Percentiles rank a stretch among this genome's conserved stretches.
Evolutionary conservation across 1,140 invertebrate genomes (phyloP).

Genomic region (Tribolium castaneum): DNA sequence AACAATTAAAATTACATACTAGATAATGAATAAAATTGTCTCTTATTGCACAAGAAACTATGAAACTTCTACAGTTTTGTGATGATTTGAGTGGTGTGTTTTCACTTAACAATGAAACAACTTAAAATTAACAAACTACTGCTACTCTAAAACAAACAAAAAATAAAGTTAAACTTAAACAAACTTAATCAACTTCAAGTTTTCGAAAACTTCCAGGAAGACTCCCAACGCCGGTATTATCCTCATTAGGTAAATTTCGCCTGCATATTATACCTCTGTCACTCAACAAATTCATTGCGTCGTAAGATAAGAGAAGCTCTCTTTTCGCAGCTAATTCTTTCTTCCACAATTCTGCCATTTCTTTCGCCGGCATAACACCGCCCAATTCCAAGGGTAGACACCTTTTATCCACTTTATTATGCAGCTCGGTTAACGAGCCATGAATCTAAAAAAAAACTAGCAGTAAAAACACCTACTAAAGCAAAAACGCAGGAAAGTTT

Average conservation of each 20-base stretch:
- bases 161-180: not conserved
- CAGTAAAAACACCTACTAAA: too few relatives aligned
- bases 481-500: too few relatives aligned
- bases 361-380: slow-evolving; percentile 75
- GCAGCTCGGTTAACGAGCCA: slow-evolving; percentile 71
- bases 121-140: not conserved
- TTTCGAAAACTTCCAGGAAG: slow-evolving; percentile 81
- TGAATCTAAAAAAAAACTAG: slow-evolving; percentile 69
- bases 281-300: slow-evolving; percentile 71
- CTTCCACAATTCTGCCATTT: slow-evolving; percentile 81
- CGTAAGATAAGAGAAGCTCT: slow-evolving; percentile 69
- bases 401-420: slow-evolving; percentile 71
- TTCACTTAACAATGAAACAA: not conserved
- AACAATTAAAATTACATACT: too few relatives aligned
- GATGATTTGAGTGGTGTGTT: not conserved
- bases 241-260: slow-evolving; percentile 66
- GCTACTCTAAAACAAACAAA: not conserved
- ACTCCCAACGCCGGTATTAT: slow-evolving; percentile 68
- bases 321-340: slow-evolving; percentile 70
- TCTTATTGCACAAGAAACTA: too few relatives aligned
- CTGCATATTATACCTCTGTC: slow-evolving; percentile 72
- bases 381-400: slow-evolving; percentile 83
- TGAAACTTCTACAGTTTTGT: not conserved
- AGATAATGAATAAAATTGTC: too few relatives aligned
- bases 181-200: slow-evolving; percentile 77